phyloP scores from a whole-genome alignment of 2,113 vertebrate genomes.

The Caracal caracal region DNA sequence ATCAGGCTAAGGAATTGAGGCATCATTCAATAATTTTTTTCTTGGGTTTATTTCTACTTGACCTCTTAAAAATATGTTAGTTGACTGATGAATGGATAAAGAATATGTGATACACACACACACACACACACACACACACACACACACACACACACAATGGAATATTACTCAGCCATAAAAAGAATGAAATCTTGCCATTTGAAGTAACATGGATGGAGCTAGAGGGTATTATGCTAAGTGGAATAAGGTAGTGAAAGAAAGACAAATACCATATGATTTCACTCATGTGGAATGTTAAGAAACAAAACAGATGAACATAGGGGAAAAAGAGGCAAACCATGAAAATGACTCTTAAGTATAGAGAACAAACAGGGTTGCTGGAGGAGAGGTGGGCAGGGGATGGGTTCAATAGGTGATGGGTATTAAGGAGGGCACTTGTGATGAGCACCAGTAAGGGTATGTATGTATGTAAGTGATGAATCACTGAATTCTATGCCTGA shows the following conservation, averaged over 20 bases:
- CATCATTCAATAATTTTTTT: neutral
- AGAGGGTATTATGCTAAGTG: neutral
- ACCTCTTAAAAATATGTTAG: neutral
- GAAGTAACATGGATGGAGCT: neutral
- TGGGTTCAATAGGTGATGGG: neutral
- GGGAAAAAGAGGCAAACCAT: neutral
- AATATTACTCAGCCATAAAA: neutral
- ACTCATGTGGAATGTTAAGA: neutral
- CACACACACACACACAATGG: neutral
- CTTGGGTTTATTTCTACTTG: slow-evolving; percentile 5
- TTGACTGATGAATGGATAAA: neutral
- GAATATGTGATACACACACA: neutral
- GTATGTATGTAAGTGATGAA: neutral
- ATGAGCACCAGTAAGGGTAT: neutral
- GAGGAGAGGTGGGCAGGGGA: neutral
- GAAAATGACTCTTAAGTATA: neutral
- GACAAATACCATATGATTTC: neutral
- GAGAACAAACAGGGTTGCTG: neutral
- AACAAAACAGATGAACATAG: neutral
- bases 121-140: neutral
- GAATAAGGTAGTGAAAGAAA: neutral
- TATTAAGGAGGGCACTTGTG: neutral
- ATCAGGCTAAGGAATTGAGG: neutral
- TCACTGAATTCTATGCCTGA: neutral
- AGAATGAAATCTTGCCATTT: neutral